Conservation (phyloP, 2,113 vertebrate genomes). For the Galbula dea region DNA sequence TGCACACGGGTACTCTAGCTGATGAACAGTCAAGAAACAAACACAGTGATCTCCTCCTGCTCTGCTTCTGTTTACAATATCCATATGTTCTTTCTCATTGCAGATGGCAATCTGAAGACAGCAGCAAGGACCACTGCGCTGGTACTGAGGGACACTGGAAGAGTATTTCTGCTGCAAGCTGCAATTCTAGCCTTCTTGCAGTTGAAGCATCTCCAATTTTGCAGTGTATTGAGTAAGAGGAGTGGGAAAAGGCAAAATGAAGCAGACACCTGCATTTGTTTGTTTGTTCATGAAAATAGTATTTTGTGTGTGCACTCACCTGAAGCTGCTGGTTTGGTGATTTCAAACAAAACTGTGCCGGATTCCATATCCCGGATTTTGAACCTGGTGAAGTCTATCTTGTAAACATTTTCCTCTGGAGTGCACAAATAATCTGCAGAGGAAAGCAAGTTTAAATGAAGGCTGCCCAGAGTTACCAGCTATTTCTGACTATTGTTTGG, state of each 20-base stretch:
- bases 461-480: background rate
- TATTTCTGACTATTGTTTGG: background rate
- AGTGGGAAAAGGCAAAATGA: background rate
- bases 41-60: conserved; percentile 27
- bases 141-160: background rate
- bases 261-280: background rate
- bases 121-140: background rate
- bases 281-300: background rate
- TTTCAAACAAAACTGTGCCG: conserved; percentile 94
- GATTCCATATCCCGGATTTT: conserved; percentile 99
- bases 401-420: conserved; percentile 94
- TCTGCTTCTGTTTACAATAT: conserved; percentile 19
- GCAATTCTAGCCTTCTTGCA: background rate
- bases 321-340: conserved; percentile 90
- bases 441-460: background rate
- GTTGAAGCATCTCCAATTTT: background rate
- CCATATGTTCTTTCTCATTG: conserved; percentile 43
- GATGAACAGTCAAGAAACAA: background rate
- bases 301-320: conserved; percentile 70
- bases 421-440: conserved; percentile 91
- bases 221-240: background rate
- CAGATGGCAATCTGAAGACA: conserved; percentile 6
- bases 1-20: background rate
- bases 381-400: conserved; percentile 97
- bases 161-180: background rate